A percentile compares a stretch with the other conserved stretches of the same genome.
These are phyloP conservation scores for Xenentodon cancila DNA, from an alignment of 2,797 vertebrate species.

Conservation along the genomic window DNA sequence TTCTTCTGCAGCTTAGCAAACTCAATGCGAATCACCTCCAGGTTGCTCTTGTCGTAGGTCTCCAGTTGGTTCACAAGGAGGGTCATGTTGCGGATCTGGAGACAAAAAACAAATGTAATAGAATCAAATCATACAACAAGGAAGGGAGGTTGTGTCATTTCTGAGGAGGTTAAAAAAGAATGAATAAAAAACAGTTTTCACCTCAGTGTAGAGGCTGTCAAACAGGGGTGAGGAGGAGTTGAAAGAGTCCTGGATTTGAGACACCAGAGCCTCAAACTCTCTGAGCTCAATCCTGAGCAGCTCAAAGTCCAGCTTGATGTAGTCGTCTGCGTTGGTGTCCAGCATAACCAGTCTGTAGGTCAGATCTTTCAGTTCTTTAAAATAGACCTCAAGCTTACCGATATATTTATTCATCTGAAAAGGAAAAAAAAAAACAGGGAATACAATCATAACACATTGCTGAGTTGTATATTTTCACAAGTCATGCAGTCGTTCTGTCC, in stretches of 20 bases:
- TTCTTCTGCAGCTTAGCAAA: conserved; percentile 79
- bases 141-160: not conserved
- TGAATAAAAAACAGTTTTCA: conserved; percentile 52
- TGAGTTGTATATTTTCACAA: not conserved
- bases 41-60: conserved; percentile 75
- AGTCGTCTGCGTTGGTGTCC: conserved; percentile 76
- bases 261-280: conserved; percentile 83
- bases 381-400: conserved; percentile 74
- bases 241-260: conserved; percentile 78
- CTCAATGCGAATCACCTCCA: conserved; percentile 74
- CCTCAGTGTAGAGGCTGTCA: conserved; percentile 85
- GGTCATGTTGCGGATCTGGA: conserved; percentile 88
- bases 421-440: too few species aligned
- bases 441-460: too few species aligned
- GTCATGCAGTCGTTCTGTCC: too few species aligned
- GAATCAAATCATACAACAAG: too few species aligned
- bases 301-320: conserved; percentile 88
- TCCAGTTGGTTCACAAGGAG: conserved; percentile 76
- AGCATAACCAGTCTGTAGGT: conserved; percentile 77
- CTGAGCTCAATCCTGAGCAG: conserved; percentile 85
- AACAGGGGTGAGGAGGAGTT: conserved; percentile 72
- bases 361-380: conserved; percentile 81
- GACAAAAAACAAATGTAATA: conserved; percentile 6
- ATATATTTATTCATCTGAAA: conserved; percentile 81
- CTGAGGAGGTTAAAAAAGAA: not conserved